phyloP scores from a whole-genome alignment of 2,888 invertebrate genomes.

The Schrankia costaestrigalis region DNA sequence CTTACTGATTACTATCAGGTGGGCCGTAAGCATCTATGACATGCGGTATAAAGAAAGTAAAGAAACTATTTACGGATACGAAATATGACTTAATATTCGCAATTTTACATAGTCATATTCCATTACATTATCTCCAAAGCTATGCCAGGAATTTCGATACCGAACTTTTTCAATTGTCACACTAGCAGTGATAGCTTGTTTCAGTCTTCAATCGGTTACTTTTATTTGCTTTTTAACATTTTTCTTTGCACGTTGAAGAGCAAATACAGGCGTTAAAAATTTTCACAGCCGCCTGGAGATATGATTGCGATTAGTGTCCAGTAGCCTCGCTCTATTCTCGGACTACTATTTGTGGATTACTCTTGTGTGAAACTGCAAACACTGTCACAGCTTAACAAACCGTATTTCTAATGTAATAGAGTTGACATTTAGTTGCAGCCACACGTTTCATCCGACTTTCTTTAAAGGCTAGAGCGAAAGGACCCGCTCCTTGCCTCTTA shows the following conservation, averaged over 20 bases:
- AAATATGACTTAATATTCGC: too few species aligned
- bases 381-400: slow-evolving; percentile 50
- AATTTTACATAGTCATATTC: too few species aligned
- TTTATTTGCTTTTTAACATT: background rate
- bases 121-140: too few species aligned
- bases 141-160: too few species aligned
- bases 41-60: too few species aligned
- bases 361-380: slow-evolving; percentile 59
- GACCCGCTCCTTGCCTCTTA: slow-evolving; percentile 72
- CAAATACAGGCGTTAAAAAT: slow-evolving; percentile 40
- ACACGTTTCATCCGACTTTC: slow-evolving; percentile 44
- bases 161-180: too few species aligned
- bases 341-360: slow-evolving; percentile 77
- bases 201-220: too few species aligned
- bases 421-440: slow-evolving; percentile 41
- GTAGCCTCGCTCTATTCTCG: slow-evolving; percentile 80
- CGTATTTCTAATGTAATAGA: slow-evolving; percentile 47
- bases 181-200: too few species aligned
- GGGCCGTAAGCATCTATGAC: too few species aligned
- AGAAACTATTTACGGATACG: too few species aligned
- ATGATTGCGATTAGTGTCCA: slow-evolving; percentile 67
- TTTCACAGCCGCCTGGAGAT: slow-evolving; percentile 62
- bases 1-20: too few species aligned
- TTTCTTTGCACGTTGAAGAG: background rate
- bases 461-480: slow-evolving; percentile 53